These are phyloP conservation scores for Alethe castanea DNA, from an alignment of 2,113 vertebrate species.

Conservation along the genomic window DNA sequence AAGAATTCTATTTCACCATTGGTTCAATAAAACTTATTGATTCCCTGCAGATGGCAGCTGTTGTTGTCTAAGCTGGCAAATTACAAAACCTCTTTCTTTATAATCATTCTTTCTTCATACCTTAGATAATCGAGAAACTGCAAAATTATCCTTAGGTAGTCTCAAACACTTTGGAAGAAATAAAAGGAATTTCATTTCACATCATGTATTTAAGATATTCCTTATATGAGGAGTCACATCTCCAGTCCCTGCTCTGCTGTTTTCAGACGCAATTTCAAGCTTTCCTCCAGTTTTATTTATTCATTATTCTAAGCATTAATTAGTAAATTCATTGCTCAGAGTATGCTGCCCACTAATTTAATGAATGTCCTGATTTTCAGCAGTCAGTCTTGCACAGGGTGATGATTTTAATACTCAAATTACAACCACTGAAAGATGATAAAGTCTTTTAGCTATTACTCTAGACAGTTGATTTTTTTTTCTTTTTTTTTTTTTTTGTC, in stretches of 20 bases:
- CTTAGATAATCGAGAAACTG: background rate
- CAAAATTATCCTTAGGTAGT: background rate
- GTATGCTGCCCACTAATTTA: background rate
- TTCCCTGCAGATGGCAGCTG: background rate
- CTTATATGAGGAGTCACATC: fast-evolving
- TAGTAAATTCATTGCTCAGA: background rate
- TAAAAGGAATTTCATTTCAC: background rate
- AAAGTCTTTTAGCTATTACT: background rate
- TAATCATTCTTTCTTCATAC: background rate
- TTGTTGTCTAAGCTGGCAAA: background rate
- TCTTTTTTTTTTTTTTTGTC: background rate
- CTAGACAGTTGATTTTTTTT: background rate
- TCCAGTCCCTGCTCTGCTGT: background rate
- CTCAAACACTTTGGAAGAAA: background rate
- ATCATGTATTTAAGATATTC: background rate
- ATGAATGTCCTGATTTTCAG: background rate
- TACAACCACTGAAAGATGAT: background rate
- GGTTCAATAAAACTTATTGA: background rate
- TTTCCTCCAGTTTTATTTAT: background rate
- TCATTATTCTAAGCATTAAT: background rate
- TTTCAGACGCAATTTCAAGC: background rate
- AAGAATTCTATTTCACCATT: background rate
- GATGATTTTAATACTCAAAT: background rate
- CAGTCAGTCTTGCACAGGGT: background rate
- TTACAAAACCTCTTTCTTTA: background rate